Evolutionary conservation across 2,797 vertebrate genomes (phyloP).

Genomic region (Falco novaeseelandiae): DNA sequence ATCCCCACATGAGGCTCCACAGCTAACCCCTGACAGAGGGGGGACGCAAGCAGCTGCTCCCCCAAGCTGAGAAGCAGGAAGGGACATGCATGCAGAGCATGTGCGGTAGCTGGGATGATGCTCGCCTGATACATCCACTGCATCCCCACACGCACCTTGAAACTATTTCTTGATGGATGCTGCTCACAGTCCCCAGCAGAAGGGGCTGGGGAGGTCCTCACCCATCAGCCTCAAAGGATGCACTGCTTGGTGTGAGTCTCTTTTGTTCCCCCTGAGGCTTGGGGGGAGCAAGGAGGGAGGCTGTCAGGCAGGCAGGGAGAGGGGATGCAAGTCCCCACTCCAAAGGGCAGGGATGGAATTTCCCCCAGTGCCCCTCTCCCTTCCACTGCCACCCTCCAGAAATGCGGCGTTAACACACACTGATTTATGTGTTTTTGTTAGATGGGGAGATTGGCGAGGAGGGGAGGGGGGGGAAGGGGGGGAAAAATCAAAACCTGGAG

Average conservation of each 20-base stretch:
- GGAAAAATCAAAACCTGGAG: conserved; percentile 11
- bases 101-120: background rate
- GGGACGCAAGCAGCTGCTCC: background rate
- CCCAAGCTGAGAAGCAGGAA: background rate
- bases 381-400: background rate
- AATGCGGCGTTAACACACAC: background rate
- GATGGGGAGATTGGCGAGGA: background rate
- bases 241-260: background rate
- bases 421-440: conserved; percentile 30
- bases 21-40: background rate
- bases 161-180: background rate
- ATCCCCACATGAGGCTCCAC: background rate
- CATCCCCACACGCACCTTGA: accelerated
- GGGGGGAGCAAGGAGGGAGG: background rate
- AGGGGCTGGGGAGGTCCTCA: background rate
- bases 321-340: background rate
- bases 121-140: background rate
- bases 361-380: background rate
- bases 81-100: accelerated
- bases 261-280: background rate
- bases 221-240: background rate
- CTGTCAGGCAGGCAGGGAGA: background rate
- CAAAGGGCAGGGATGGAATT: background rate
- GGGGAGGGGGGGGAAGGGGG: accelerated
- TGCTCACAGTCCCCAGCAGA: background rate